These are phyloP conservation scores for Oscheius sp. DNA, from an alignment of 1,140 invertebrate genomes.

Conservation along the genomic window DNA sequence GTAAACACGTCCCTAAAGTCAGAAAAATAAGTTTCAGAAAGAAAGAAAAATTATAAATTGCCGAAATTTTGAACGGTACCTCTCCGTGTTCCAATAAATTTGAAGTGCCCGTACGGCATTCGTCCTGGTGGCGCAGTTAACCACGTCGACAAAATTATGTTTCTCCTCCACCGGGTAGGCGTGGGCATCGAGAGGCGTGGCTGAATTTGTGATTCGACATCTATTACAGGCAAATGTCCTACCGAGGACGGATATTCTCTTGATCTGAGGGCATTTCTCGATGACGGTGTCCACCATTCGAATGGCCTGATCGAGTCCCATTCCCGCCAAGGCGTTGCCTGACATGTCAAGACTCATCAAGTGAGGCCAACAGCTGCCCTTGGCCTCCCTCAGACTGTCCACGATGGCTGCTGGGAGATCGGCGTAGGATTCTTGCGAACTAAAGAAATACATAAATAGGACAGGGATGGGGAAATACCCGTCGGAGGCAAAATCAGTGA, in stretches of 20 bases:
- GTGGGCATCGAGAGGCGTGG: conserved; percentile 20
- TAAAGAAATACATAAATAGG: not conserved
- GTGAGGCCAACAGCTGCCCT: not conserved
- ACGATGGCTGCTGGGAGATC: conserved; percentile 1
- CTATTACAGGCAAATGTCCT: conserved; percentile 14
- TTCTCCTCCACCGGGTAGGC: not conserved
- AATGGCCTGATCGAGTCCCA: not conserved
- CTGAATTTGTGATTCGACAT: conserved; percentile 15
- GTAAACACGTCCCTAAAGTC: conserved; percentile 32
- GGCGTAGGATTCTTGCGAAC: not conserved
- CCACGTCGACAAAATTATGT: not conserved
- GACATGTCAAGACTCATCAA: conserved; percentile 2
- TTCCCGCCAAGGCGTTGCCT: not conserved
- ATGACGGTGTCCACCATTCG: not conserved
- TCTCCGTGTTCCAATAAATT: conserved; percentile 24
- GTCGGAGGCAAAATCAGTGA: conserved; percentile 24
- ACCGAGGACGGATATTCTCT: conserved; percentile 3
- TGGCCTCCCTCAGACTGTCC: not conserved
- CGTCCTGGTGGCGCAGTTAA: conserved; percentile 3
- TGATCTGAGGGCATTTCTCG: not conserved
- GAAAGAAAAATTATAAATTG: no score
- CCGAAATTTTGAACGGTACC: no score
- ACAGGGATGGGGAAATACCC: not conserved
- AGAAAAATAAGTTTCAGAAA: no score
- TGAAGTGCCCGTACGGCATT: conserved; percentile 15